These are phyloP conservation scores for Gnatocerus cornutus DNA, from an alignment of 2,888 invertebrate genomes.

Conservation along the genomic window DNA sequence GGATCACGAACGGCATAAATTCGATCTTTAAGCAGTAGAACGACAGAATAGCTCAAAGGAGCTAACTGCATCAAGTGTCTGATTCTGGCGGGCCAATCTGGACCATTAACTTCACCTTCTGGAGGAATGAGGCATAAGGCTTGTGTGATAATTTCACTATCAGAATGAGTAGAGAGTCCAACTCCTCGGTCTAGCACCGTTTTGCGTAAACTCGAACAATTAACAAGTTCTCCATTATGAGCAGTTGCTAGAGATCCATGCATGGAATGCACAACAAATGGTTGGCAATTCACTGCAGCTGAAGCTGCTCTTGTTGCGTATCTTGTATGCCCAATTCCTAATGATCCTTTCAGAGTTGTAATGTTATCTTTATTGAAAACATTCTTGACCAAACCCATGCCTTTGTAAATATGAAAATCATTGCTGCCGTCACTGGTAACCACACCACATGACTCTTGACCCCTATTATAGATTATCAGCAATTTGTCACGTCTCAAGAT, in stretches of 20 bases:
- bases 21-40: conserved; percentile 93
- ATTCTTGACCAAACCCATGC: conserved; percentile 96
- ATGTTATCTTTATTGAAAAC: conserved; percentile 93
- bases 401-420: conserved; percentile 89
- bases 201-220: conserved; percentile 89
- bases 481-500: conserved; percentile 16
- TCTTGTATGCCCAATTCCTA: conserved; percentile 97
- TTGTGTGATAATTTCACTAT: conserved; percentile 98
- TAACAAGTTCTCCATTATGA: conserved; percentile 98
- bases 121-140: conserved; percentile 94
- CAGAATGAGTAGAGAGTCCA: conserved; percentile 95
- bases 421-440: conserved; percentile 92
- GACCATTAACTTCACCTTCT: conserved; percentile 88
- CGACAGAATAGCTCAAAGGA: conserved; percentile 95
- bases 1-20: conserved; percentile 98
- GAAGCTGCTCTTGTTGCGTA: conserved; percentile 98
- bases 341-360: conserved; percentile 86
- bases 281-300: conserved; percentile 94
- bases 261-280: conserved; percentile 97
- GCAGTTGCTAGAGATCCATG: conserved; percentile 96
- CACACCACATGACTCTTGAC: conserved; percentile 98
- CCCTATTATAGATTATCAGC: conserved; percentile 74
- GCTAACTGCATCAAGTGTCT: conserved; percentile 94
- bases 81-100: conserved; percentile 95
- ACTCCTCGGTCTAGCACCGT: conserved; percentile 96